Evolutionary conservation across 2,888 invertebrate species (phyloP).

Genomic region (Meganola albula): DNA sequence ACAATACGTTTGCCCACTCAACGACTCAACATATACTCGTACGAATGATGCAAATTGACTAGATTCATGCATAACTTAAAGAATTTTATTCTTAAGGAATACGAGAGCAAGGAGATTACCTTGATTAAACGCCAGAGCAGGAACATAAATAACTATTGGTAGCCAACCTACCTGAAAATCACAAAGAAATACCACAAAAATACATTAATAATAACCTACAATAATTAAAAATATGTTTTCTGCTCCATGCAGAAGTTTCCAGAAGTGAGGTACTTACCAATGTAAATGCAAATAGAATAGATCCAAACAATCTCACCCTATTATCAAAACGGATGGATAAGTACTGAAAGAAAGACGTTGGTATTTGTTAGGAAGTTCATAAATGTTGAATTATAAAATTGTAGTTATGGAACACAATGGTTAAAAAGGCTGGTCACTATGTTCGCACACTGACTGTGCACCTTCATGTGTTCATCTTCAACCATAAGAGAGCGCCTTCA

Average conservation of each 20-base stretch:
- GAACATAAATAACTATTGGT: constrained; percentile 87
- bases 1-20: too few species aligned
- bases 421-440: too few species aligned
- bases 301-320: constrained; percentile 82
- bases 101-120: constrained; percentile 73
- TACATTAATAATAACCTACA: not conserved
- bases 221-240: constrained; percentile 32
- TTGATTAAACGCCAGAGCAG: constrained; percentile 88
- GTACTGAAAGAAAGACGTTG: constrained; percentile 72
- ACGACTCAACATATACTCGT: too few species aligned
- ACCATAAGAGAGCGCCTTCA: too few species aligned
- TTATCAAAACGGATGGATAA: constrained; percentile 84
- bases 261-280: constrained; percentile 84
- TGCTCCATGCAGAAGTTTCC: constrained; percentile 83
- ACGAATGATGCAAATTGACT: too few species aligned
- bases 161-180: constrained; percentile 84
- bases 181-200: not conserved
- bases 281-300: constrained; percentile 81
- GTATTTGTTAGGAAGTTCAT: not conserved
- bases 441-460: too few species aligned
- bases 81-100: too few species aligned
- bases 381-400: too few species aligned
- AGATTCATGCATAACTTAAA: too few species aligned
- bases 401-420: too few species aligned
- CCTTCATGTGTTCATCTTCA: too few species aligned